These are phyloP conservation scores for Solea solea DNA, from an alignment of 2,113 vertebrate species.

Conservation along the genomic window DNA sequence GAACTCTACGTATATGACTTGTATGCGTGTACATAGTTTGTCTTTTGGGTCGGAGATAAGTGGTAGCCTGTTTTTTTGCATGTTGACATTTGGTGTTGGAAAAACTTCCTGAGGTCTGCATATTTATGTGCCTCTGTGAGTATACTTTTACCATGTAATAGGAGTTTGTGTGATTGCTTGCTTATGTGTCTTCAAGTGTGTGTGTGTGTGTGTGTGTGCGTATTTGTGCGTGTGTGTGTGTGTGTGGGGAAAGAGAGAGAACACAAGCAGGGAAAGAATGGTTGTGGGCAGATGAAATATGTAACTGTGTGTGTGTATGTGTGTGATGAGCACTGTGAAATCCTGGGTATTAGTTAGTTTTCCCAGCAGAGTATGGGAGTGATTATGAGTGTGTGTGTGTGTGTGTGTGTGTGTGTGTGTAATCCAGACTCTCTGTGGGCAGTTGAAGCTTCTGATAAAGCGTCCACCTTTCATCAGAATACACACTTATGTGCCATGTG, in stretches of 20 bases:
- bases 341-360: constrained; percentile 49
- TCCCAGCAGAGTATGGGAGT: constrained; percentile 34
- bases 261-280: constrained; percentile 48
- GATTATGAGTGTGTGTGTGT: constrained; percentile 31
- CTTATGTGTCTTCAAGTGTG: constrained; percentile 56
- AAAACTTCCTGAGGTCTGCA: constrained; percentile 72
- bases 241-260: constrained; percentile 23
- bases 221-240: constrained; percentile 42
- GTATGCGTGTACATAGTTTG: constrained; percentile 41
- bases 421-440: constrained; percentile 5
- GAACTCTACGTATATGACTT: constrained; percentile 45
- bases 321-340: constrained; percentile 49
- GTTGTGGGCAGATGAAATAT: constrained; percentile 62
- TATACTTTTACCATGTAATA: constrained; percentile 75
- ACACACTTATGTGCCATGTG: neutral
- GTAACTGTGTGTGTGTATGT: constrained; percentile 15
- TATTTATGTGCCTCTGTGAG: constrained; percentile 76
- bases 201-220: constrained; percentile 41
- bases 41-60: constrained; percentile 48
- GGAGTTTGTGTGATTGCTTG: constrained; percentile 70
- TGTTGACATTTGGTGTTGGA: constrained; percentile 67
- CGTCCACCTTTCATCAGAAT: neutral
- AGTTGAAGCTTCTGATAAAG: constrained; percentile 12
- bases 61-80: constrained; percentile 55
- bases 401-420: constrained; percentile 14